Evolutionary conservation across 2,113 vertebrate genomes (phyloP).

Genomic region (Ginglymostoma cirratum): DNA sequence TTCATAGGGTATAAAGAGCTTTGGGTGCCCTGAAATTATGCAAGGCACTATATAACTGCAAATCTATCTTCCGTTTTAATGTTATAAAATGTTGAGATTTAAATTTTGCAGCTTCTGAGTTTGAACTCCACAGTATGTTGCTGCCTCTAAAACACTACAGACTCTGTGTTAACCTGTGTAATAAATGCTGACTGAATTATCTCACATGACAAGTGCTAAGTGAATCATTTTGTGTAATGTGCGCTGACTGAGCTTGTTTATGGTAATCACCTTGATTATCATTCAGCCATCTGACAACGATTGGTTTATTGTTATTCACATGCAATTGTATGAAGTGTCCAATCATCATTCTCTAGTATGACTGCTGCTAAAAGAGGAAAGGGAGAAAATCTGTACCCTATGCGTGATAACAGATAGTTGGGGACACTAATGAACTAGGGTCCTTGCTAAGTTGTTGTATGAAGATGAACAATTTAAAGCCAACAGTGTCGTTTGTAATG

Average conservation of each 20-base stretch:
- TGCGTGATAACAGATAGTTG: background rate
- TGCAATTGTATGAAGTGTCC: background rate
- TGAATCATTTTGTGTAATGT: background rate
- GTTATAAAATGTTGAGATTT: background rate
- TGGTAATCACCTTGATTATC: conserved; percentile 12
- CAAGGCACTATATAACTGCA: background rate
- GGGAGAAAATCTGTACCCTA: background rate
- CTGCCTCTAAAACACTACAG: background rate
- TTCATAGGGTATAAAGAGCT: background rate
- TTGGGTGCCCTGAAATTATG: background rate
- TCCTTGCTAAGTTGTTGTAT: background rate
- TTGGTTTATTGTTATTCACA: background rate
- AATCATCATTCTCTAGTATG: background rate
- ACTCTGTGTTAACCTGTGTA: conserved; percentile 1
- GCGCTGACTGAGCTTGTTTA: background rate
- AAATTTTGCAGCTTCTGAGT: background rate
- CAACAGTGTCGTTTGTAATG: background rate
- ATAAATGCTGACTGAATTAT: conserved; percentile 30
- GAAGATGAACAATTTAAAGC: background rate
- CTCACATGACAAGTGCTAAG: background rate
- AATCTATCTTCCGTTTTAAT: background rate
- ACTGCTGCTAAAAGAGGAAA: background rate
- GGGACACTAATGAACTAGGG: background rate
- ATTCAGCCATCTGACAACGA: background rate
- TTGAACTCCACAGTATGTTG: conserved; percentile 6